Base-by-base conservation (phyloP, 2,113 vertebrate species). In the Cinclus cinclus region DNA sequence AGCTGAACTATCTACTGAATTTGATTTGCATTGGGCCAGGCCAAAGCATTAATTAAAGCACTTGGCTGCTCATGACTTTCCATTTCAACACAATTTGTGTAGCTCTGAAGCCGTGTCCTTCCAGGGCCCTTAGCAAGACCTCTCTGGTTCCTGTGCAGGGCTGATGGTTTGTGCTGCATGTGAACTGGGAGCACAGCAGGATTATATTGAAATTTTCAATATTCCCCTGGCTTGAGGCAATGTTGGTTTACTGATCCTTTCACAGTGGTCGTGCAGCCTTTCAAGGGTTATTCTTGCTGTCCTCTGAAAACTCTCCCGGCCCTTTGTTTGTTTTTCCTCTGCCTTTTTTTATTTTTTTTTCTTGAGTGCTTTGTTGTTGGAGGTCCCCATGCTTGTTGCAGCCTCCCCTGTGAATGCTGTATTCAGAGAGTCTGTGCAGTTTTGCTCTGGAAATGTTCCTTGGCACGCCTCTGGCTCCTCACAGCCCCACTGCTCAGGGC, bases 321-420 rank as follows among this genome's bases (percentile, higher is more conserved):
- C n/a, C 47, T 74, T 69, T 95, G 87, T 95, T 96, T 96, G 75
- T 80, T 94, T 95, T 95, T 35, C 82, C 71, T 90, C 58, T 73
- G 83, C 33, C 25, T 28, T 35, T 76, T 78, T 85, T 77, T 41
- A 63, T 67, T 67, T 37, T 82, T 67, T 65, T 31, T 37, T 12
- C 41, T 81, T 46, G 28, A 77, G 44, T 23, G 39, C 73, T 95
- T 83, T 97, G 68, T 71, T 92, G 71, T 37, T 70, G 73, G 79
- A 95, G 82, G 75, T 90, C 90, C 81, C 68, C 30, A 4, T 55
- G 88, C 71, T 55, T 74, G 7, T 39, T 55, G 70, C 84, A 96
- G 71, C 59, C 71, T 59, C 63, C 37, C 50, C 83, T 59, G 53
- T n/a, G 65, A 56, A 14, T 2, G 3, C 4, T 46, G 59, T 6